Base-by-base conservation (phyloP, 1,140 invertebrate species). In the Sycophila sp. region DNA sequence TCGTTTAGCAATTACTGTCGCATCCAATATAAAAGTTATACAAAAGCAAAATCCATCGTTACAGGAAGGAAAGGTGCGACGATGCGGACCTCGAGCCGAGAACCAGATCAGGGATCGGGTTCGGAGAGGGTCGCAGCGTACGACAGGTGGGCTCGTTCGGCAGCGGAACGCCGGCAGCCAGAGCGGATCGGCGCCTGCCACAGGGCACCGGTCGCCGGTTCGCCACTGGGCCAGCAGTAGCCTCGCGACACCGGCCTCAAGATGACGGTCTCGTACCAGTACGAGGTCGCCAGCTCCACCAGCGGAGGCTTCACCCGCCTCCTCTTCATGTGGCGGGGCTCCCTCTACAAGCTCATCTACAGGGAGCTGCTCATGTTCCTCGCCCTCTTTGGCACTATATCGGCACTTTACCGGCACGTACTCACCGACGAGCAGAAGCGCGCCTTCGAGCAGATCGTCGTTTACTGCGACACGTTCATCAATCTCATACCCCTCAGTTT, bases 251-350 rank as follows among this genome's bases (percentile, higher is more conserved):
- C 4, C 28, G 15, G 40, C 3, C 32, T 17, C 11, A 55, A 70
- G 51, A 94, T 94, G 92, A 93, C 92, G 59, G 91, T 94, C 55
- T 91, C 90, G 65, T 93, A 93, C 78, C 92, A 93, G 75, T 91
- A 91, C 73, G 90, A 92, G 75, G 91, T 93, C 67, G 91, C 91
- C 15, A 92, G 90, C 47, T 91, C 92, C 38, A 91, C 90, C 38
- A 89, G 90, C 55, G 90, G 90, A 58, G 91, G 91, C 22, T 93
- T 93, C 81, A 90, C 91, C 32, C 86, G 90, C 55, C 86, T 94
- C 6, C 83, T 94, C 7, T 90, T 91, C 82, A 90, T 92, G 87
- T 94, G 93, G 93, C 86, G 87, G 73, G 93, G 93, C 30, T 92
- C 91, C 71, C 86, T 94, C 6, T 94, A 93, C 86, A 94, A 94